Conservation (phyloP, 2,113 vertebrate species). For the Triplophysa siluroides region DNA sequence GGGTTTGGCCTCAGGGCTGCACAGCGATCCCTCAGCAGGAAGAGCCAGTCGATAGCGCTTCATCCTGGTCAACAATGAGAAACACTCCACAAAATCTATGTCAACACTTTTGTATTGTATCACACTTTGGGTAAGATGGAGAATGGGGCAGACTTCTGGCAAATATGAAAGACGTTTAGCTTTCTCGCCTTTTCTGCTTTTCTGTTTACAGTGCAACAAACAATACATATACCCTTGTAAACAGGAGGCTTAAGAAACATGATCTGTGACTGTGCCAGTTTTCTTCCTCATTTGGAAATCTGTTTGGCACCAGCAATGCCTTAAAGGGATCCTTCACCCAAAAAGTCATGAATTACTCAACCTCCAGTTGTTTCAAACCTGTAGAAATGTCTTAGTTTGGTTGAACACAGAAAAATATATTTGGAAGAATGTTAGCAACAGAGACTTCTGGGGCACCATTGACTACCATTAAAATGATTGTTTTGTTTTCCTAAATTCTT, state of each 20-base stretch:
- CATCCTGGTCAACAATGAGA: slow-evolving; percentile 76
- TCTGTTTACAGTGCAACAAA: not conserved
- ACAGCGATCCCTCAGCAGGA: slow-evolving; percentile 71
- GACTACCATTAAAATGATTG: no score
- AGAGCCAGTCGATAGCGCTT: slow-evolving; percentile 73
- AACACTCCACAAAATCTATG: slow-evolving; percentile 58
- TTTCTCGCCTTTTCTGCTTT: no score
- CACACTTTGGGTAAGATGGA: slow-evolving; percentile 36
- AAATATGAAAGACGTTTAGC: not conserved
- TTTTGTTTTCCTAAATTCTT: no score
- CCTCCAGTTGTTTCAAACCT: no score
- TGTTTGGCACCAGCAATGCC: no score
- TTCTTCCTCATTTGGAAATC: not conserved
- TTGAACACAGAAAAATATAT: no score
- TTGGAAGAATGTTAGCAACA: no score
- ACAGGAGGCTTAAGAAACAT: not conserved
- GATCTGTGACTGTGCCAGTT: not conserved
- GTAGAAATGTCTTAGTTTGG: no score
- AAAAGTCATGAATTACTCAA: no score
- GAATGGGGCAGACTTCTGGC: not conserved
- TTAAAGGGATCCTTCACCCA: no score
- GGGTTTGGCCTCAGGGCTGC: slow-evolving; percentile 72
- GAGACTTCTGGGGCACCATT: no score
- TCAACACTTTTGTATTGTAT: slow-evolving; percentile 44
- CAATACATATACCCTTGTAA: not conserved